phyloP scores from a whole-genome alignment of 1,140 invertebrate genomes.

The Matsumurasca onukii region DNA sequence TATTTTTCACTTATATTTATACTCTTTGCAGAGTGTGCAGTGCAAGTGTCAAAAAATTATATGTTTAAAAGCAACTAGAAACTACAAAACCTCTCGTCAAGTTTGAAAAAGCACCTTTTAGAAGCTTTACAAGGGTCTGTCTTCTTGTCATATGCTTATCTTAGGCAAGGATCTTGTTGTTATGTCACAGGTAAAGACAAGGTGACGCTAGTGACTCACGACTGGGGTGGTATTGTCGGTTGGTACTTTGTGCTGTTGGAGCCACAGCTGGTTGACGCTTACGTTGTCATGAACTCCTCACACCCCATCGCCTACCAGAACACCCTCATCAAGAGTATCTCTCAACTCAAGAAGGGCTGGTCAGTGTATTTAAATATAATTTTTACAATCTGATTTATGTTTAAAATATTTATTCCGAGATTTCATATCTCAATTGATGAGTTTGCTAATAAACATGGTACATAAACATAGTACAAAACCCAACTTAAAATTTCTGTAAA shows the following conservation, averaged over 20 bases:
- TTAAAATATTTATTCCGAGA: neutral
- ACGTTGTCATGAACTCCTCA: slow-evolving; percentile 59
- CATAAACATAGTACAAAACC: neutral
- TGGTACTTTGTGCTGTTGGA: slow-evolving; percentile 55
- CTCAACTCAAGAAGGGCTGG: slow-evolving; percentile 58
- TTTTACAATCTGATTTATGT: neutral
- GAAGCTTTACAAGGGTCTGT: neutral
- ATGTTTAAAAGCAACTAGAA: neutral
- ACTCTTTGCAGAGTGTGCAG: neutral
- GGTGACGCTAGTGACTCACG: slow-evolving; percentile 63
- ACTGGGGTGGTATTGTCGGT: slow-evolving; percentile 66
- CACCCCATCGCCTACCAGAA: slow-evolving; percentile 53
- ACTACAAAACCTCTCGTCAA: too few relatives aligned
- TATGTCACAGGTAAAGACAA: slow-evolving; percentile 51
- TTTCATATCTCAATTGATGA: neutral
- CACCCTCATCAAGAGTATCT: slow-evolving; percentile 46
- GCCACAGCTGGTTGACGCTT: slow-evolving; percentile 58
- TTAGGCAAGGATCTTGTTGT: neutral
- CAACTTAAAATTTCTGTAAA: neutral
- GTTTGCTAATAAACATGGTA: neutral
- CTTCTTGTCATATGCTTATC: neutral
- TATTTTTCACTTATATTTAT: neutral
- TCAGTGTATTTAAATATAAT: slow-evolving; percentile 45
- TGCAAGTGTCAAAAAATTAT: neutral
- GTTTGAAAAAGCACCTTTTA: neutral